Percentiles rank a stretch among this genome's conserved stretches.
These are phyloP conservation scores for Hyles vespertilio DNA, from an alignment of 1,140 invertebrate species.

Conservation along the genomic window DNA sequence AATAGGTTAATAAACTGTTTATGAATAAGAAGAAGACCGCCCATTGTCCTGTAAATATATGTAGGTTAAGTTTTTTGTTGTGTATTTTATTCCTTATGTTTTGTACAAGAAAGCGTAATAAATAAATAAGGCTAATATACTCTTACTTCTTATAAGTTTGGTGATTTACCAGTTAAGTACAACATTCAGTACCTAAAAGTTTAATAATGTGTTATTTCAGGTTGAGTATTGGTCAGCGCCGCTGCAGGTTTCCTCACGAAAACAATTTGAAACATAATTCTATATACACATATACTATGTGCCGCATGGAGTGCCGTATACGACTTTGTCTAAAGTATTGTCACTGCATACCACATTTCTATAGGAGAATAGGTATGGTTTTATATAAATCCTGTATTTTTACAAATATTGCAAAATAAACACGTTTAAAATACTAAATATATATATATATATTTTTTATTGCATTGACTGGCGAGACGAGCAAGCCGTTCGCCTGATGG, in stretches of 20 bases:
- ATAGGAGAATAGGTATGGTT: constrained; percentile 65
- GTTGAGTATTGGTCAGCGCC: constrained; percentile 77
- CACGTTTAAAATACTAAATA: no score
- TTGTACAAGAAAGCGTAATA: neutral
- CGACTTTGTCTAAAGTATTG: constrained; percentile 77
- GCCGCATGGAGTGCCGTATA: constrained; percentile 80
- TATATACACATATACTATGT: constrained; percentile 80
- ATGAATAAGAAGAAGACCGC: no score
- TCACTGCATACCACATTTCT: constrained; percentile 81
- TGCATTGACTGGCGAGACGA: no score
- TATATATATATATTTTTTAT: no score
- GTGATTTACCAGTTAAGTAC: neutral
- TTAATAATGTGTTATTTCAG: constrained; percentile 32
- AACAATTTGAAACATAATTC: constrained; percentile 78
- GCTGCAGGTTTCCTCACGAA: constrained; percentile 80
- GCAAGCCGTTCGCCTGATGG: no score
- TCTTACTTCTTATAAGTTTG: neutral
- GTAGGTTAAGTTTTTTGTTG: neutral
- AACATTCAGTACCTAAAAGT: no score
- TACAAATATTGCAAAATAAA: no score
- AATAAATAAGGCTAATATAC: neutral
- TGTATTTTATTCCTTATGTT: neutral
- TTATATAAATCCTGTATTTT: no score
- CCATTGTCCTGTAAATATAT: neutral
- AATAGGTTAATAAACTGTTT: no score